Percentiles rank a stretch among this genome's conserved stretches.
Conservation (phyloP, 2,797 vertebrate species). For the Sebastes diaconus region DNA sequence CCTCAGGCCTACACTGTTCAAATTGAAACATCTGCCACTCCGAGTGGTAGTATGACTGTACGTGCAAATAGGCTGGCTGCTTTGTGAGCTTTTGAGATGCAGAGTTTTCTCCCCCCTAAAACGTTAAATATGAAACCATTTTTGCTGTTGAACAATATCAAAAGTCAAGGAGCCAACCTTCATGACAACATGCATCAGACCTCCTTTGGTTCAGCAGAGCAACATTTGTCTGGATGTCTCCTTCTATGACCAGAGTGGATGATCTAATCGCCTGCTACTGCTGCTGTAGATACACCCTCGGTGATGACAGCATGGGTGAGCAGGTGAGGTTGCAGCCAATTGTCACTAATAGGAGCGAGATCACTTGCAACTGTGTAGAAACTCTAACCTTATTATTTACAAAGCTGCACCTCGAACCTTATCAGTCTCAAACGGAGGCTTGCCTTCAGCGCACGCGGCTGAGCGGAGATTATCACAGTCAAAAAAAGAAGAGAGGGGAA, state of each 20-base stretch:
- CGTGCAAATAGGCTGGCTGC: neutral
- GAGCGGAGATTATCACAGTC: conserved; percentile 75
- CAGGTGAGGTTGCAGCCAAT: conserved; percentile 83
- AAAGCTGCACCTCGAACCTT: conserved; percentile 76
- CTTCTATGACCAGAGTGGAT: conserved; percentile 71
- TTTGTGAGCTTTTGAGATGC: conserved; percentile 17
- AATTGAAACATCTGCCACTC: neutral
- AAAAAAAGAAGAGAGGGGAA: conserved; percentile 55
- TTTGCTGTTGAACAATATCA: conserved; percentile 54
- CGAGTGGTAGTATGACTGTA: neutral
- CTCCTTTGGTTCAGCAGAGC: conserved; percentile 63
- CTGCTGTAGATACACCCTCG: conserved; percentile 55
- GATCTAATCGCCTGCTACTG: conserved; percentile 68
- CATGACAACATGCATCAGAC: conserved; percentile 67
- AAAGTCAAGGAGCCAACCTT: conserved; percentile 62
- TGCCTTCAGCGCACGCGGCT: conserved; percentile 56
- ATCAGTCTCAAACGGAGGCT: conserved; percentile 69
- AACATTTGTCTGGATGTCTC: conserved; percentile 77
- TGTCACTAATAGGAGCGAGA: conserved; percentile 77
- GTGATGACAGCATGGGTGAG: conserved; percentile 74
- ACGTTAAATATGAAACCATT: conserved; percentile 35
- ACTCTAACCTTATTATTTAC: conserved; percentile 81
- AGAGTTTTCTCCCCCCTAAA: neutral
- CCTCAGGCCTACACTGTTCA: neutral
- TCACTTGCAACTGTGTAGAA: conserved; percentile 73